Evolutionary conservation across 2,797 vertebrate genomes (phyloP).

Genomic region (Alcedo atthis): DNA sequence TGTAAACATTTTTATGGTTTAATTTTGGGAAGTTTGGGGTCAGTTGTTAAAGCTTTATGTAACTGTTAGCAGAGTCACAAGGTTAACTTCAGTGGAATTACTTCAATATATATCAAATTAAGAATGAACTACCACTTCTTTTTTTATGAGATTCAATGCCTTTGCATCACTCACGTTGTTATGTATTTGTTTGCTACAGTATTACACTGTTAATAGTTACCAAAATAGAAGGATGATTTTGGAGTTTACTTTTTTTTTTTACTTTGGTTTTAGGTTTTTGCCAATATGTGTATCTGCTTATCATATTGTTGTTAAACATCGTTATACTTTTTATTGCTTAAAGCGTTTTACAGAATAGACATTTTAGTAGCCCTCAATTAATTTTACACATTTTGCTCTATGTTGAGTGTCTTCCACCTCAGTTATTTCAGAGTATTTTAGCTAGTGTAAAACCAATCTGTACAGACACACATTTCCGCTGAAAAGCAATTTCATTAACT

Average conservation of each 20-base stretch:
- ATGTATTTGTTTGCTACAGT: not conserved
- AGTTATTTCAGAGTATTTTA: not conserved
- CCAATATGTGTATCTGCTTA: not conserved
- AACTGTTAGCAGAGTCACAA: not conserved
- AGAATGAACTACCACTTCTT: not conserved
- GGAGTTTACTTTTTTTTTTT: not conserved
- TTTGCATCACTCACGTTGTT: not conserved
- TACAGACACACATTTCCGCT: not conserved
- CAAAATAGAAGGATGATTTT: not conserved
- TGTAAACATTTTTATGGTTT: not conserved
- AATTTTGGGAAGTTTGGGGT: not conserved
- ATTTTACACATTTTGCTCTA: not conserved
- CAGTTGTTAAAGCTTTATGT: not conserved
- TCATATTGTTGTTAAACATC: not conserved
- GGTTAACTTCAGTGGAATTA: not conserved
- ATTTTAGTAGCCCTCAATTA: not conserved
- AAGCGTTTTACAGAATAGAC: not conserved
- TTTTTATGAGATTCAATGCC: not conserved
- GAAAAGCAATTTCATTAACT: not conserved
- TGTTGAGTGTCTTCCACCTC: not conserved
- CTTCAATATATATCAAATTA: not conserved
- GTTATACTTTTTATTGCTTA: not conserved
- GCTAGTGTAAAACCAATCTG: not conserved
- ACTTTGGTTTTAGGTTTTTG: not conserved
- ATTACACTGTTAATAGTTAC: not conserved